A percentile compares a stretch with the other conserved stretches of the same genome.
These are phyloP conservation scores for Globodera rostochiensis DNA, from an alignment of 1,140 invertebrate species.

Conservation along the genomic window DNA sequence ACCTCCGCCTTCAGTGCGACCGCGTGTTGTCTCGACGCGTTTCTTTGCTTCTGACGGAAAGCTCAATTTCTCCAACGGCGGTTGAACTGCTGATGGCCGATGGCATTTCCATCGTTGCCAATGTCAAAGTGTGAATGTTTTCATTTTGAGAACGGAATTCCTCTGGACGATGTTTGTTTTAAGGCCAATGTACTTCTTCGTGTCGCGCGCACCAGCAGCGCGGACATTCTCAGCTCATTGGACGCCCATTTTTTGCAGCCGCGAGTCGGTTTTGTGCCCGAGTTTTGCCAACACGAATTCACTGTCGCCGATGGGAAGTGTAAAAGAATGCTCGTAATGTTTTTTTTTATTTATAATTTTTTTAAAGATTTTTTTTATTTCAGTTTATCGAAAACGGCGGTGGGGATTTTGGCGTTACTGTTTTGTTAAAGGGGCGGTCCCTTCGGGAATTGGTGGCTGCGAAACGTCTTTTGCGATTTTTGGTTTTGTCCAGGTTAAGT, in stretches of 20 bases:
- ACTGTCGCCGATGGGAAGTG: conserved; percentile 69
- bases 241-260: conserved; percentile 81
- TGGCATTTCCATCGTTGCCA: conserved; percentile 82
- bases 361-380: conserved; percentile 8
- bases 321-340: conserved; percentile 46
- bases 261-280: conserved; percentile 81
- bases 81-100: conserved; percentile 69
- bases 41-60: conserved; percentile 84
- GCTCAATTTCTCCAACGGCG: conserved; percentile 77
- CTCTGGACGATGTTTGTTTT: no score
- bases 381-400: conserved; percentile 54
- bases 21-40: conserved; percentile 83
- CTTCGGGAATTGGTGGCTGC: conserved; percentile 75
- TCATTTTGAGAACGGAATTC: no score
- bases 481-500: conserved; percentile 46
- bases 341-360: neutral
- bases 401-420: conserved; percentile 23
- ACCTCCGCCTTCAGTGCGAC: conserved; percentile 67
- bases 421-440: conserved; percentile 72
- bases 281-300: conserved; percentile 80
- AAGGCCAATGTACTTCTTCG: conserved; percentile 77
- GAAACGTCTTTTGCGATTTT: conserved; percentile 57
- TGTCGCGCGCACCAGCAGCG: conserved; percentile 79
- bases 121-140: conserved; percentile 74
- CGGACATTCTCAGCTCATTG: conserved; percentile 84